Percentiles rank a stretch among this genome's conserved stretches.
These are phyloP conservation scores for Malurus leucopterus DNA, from an alignment of 2,797 vertebrate genomes.

Conservation along the genomic window DNA sequence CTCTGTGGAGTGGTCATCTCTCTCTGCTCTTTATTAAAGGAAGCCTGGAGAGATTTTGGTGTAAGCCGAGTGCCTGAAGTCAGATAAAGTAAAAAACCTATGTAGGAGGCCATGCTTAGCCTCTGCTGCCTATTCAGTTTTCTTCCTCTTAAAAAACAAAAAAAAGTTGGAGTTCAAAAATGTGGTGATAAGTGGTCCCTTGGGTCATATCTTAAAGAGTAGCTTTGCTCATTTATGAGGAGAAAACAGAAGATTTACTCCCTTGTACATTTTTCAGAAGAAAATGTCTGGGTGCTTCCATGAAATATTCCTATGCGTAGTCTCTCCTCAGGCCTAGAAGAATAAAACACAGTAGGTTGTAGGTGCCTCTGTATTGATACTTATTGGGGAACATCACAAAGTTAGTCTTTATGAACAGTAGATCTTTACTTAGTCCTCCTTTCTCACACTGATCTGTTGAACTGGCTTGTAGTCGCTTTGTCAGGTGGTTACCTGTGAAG, in stretches of 20 bases:
- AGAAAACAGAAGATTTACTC: not conserved
- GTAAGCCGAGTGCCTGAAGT: not conserved
- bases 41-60: not conserved
- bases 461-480: not conserved
- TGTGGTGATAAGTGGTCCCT: not conserved
- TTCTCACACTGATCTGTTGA: not conserved
- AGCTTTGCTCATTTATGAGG: not conserved
- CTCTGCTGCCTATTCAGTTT: not conserved
- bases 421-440: not conserved
- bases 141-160: not conserved
- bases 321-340: not conserved
- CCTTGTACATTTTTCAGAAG: not conserved
- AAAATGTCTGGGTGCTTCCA: not conserved
- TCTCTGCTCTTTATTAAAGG: not conserved
- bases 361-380: not conserved
- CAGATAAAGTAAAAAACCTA: not conserved
- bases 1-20: rapidly evolving
- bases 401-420: not conserved
- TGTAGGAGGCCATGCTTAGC: not conserved
- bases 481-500: not conserved
- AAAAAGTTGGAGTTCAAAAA: not conserved
- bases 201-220: not conserved
- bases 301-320: not conserved
- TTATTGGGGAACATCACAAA: not conserved
- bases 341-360: not conserved